Base-by-base conservation (phyloP, 2,888 invertebrate genomes). In the Drymonia ruficornis region DNA sequence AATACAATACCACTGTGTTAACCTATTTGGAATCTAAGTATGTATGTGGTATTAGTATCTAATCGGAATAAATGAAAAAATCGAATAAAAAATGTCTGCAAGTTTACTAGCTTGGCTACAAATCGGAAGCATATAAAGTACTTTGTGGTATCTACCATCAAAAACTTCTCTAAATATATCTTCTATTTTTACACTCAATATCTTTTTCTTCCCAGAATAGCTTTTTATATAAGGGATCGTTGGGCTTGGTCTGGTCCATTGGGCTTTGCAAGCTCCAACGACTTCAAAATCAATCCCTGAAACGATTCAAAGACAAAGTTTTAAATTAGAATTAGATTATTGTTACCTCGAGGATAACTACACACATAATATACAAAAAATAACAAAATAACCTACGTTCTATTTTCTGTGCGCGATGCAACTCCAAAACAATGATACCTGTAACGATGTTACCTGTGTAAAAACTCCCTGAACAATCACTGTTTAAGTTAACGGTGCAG, bases 391-490 rank as follows among this genome's bases (percentile, higher is more conserved):
- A 42, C 52, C 76, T 81, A 91, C 91, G 67, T 70, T 86, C 76
- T 56, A 90, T 69, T 71, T 83, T 81, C 56, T 78, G 75, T 55
- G 78, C 77, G 60, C 81, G 79, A 45, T 82, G 77, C 59, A 88
- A 78, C 58, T 87, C 81, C 60, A 91, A 62, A 49, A 78, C 70
- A n/a, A 89, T 77, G 7, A 75, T 76, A 59, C 91, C 91, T 40
- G 91, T 90, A 40, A 91, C 86, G 49, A 90, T 83, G 70, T 89
- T 85, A 57, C 90, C 91, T 11, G 86, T 76, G 56, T 88, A 89
- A 70, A 89, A 83, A 64, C 74, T 78, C 52, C 81, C 85, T 38
- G 81, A 83, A 15, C 83, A 80, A 67, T 85, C 83, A 76, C 83
- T 86, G 59, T 91, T 86, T 34, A 91, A 65, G 23, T 70, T 76